These are phyloP conservation scores for Neomonachus schauinslandi DNA, from an alignment of 2,113 vertebrate species.

Conservation along the genomic window DNA sequence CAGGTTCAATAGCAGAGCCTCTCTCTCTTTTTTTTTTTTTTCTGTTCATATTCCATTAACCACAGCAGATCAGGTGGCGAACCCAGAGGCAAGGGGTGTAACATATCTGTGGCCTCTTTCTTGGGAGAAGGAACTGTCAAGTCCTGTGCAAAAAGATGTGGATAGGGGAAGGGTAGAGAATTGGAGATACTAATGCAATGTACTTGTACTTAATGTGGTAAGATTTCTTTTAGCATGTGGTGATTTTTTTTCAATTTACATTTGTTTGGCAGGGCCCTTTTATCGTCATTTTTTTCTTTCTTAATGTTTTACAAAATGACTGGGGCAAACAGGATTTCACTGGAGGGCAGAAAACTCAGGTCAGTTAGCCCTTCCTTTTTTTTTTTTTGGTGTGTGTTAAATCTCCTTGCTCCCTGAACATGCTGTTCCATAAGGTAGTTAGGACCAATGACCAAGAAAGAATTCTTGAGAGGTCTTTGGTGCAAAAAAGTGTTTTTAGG, in stretches of 20 bases:
- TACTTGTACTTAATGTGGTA: not conserved
- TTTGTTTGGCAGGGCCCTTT: not conserved
- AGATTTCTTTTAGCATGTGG: not conserved
- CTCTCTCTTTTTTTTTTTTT: not conserved
- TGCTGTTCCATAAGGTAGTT: not conserved
- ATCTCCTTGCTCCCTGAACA: not conserved
- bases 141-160: not conserved
- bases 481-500: not conserved
- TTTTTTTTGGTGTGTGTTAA: not conserved
- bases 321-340: not conserved
- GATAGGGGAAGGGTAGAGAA: not conserved
- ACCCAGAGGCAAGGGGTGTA: not conserved
- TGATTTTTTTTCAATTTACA: conserved; percentile 15
- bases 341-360: not conserved
- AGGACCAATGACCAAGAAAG: not conserved
- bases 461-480: not conserved
- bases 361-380: not conserved
- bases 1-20: not conserved
- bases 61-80: not conserved
- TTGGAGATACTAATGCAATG: not conserved
- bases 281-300: not conserved
- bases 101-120: not conserved
- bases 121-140: not conserved
- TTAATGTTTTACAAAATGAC: conserved; percentile 46
- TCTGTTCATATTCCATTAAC: not conserved